Evolutionary conservation across 2,888 invertebrate species (phyloP).

Genomic region (Amphipyra berbera): DNA sequence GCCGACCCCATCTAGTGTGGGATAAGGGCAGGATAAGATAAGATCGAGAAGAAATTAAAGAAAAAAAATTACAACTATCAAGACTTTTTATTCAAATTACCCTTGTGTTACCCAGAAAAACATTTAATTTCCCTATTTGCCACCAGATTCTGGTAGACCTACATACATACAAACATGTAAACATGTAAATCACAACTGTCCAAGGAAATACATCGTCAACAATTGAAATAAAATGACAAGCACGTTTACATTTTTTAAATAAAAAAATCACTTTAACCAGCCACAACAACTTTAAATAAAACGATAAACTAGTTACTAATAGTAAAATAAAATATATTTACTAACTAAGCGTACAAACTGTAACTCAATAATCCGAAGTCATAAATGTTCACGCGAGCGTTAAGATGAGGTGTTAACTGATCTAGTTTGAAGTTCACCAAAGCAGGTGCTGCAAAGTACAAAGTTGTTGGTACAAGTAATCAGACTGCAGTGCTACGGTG

Average conservation of each 20-base stretch:
- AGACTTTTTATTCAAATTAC: too few relatives aligned
- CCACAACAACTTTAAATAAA: constrained; percentile 23
- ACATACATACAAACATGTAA: too few relatives aligned
- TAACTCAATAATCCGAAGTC: constrained; percentile 71
- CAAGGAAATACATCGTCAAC: too few relatives aligned
- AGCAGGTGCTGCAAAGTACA: constrained; percentile 70
- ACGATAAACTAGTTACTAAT: constrained; percentile 34
- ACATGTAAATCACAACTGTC: too few relatives aligned
- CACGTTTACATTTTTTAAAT: background rate
- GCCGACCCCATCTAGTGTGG: too few relatives aligned
- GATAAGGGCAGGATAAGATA: too few relatives aligned
- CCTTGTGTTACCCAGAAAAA: too few relatives aligned
- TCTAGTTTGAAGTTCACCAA: constrained; percentile 78
- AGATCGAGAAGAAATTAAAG: too few relatives aligned
- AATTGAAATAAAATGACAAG: too few relatives aligned
- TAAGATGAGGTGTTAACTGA: constrained; percentile 80
- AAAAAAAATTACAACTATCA: too few relatives aligned
- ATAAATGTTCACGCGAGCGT: constrained; percentile 76
- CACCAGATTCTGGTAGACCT: too few relatives aligned
- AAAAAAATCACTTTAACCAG: background rate
- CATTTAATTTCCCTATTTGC: too few relatives aligned
- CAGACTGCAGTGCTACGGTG: constrained; percentile 65
- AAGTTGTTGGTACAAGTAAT: constrained; percentile 76
- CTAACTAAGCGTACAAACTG: constrained; percentile 63
- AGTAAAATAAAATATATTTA: constrained; percentile 43